Evolutionary conservation across 2,797 vertebrate genomes (phyloP).

Genomic region (Notolabrus celidotus): DNA sequence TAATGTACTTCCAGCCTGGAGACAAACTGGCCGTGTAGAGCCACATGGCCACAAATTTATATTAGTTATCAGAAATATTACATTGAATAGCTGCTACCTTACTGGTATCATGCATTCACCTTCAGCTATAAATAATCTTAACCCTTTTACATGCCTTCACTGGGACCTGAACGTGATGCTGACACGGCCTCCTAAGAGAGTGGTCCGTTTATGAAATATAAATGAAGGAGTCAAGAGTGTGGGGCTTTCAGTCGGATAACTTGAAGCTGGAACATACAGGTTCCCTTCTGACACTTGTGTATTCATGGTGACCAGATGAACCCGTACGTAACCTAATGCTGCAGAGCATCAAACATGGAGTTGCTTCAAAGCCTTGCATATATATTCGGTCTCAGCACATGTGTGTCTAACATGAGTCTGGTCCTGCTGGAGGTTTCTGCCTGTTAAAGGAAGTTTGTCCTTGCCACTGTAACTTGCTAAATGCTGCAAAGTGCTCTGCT

Average conservation of each 20-base stretch:
- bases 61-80: no score
- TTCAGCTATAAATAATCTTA: slow-evolving; percentile 1
- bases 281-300: slow-evolving; percentile 51
- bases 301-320: slow-evolving; percentile 55
- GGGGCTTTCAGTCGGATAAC: slow-evolving; percentile 37
- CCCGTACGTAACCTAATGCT: slow-evolving; percentile 1
- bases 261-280: no score
- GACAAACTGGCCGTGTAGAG: no score
- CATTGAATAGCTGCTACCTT: no score
- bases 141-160: not conserved
- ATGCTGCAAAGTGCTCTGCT: no score
- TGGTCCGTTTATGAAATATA: slow-evolving; percentile 33
- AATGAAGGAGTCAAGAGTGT: slow-evolving; percentile 35
- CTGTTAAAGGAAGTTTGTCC: no score
- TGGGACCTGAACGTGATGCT: slow-evolving; percentile 7
- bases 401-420: no score
- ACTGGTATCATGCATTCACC: not conserved
- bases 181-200: slow-evolving; percentile 4
- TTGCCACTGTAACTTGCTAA: no score
- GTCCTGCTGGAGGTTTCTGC: no score
- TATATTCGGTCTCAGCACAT: no score
- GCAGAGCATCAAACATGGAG: not conserved
- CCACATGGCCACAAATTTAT: no score
- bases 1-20: not conserved
- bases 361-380: not conserved